Evolutionary conservation across 2,888 invertebrate species (phyloP).

Genomic region (Pseudococcus longispinus): DNA sequence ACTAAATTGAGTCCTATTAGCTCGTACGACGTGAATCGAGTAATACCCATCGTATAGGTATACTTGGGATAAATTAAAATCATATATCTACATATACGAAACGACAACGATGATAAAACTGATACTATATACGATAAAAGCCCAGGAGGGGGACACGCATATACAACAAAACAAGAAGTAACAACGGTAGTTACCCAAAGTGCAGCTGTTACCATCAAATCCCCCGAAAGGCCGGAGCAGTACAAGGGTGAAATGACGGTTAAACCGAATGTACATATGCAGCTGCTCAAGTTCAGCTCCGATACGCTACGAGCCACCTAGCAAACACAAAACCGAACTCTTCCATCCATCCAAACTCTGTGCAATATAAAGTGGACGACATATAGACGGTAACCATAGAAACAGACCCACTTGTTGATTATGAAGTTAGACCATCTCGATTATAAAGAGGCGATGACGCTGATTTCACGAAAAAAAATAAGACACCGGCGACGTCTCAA

Average conservation of each 20-base stretch:
- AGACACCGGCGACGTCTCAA: neutral
- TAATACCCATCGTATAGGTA: neutral
- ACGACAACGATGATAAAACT: neutral
- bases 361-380: constrained; percentile 48
- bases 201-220: constrained; percentile 50
- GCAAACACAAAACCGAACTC: constrained; percentile 1
- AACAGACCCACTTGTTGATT: constrained; percentile 49
- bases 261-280: constrained; percentile 49
- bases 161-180: constrained; percentile 39
- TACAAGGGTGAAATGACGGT: constrained; percentile 46
- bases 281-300: constrained; percentile 38
- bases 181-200: constrained; percentile 52
- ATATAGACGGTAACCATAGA: constrained; percentile 29
- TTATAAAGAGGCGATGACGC: neutral
- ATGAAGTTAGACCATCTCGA: constrained; percentile 39
- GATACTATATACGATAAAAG: neutral
- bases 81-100: neutral
- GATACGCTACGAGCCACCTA: constrained; percentile 31
- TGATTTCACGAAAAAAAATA: constrained; percentile 4
- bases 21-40: neutral
- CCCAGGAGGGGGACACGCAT: constrained; percentile 25
- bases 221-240: neutral
- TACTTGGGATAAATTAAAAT: constrained; percentile 36
- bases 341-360: neutral
- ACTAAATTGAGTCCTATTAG: constrained; percentile 1